Evolutionary conservation across 1,140 invertebrate genomes (phyloP).

Genomic region (Gerris buenoi): DNA sequence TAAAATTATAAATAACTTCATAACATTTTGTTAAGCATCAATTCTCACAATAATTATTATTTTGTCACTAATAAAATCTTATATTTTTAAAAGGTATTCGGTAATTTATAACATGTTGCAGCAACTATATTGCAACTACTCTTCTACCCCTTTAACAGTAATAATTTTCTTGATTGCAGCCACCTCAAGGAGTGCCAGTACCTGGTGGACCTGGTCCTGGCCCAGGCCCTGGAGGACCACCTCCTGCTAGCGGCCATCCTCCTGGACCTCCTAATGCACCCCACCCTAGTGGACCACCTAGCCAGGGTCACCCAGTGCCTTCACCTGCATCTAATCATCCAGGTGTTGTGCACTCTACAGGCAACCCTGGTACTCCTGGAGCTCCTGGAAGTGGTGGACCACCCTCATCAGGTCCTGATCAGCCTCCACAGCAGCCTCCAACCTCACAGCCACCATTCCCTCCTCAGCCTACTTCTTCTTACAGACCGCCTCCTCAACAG

Average conservation of each 20-base stretch:
- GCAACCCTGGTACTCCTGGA: not conserved
- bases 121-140: no score
- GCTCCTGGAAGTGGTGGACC: no score
- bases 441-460: not conserved
- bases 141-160: no score
- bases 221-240: not conserved
- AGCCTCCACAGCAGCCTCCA: not conserved
- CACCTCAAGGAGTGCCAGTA: not conserved
- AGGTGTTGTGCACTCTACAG: not conserved
- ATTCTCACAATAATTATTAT: no score
- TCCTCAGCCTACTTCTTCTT: not conserved
- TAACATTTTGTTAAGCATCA: no score
- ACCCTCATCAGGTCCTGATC: not conserved
- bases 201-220: not conserved
- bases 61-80: no score
- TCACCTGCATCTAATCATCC: not conserved
- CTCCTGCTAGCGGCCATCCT: not conserved
- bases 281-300: not conserved
- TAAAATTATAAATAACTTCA: no score
- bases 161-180: constrained; percentile 1
- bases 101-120: no score
- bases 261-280: not conserved
- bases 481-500: not conserved
- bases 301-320: not conserved
- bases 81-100: no score